These are phyloP conservation scores for Hoplodrina ambigua DNA, from an alignment of 2,888 invertebrate genomes.

Conservation along the genomic window DNA sequence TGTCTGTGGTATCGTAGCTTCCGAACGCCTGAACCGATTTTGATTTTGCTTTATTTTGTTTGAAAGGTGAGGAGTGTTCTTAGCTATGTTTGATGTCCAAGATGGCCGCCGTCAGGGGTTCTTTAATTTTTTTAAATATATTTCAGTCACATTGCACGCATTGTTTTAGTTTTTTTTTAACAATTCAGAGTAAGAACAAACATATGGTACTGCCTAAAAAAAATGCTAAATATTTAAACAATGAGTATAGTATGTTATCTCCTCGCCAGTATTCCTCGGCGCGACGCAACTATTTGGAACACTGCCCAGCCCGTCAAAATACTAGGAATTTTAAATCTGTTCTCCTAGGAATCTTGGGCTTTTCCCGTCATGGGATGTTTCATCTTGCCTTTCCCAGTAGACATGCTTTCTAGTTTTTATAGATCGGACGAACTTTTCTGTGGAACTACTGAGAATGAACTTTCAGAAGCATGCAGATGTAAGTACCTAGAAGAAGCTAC, in stretches of 20 bases:
- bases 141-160: too few relatives aligned
- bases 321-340: conserved; percentile 9
- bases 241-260: conserved; percentile 9
- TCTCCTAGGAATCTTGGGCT: neutral
- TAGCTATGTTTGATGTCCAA: too few relatives aligned
- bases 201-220: too few relatives aligned
- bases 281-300: conserved; percentile 20
- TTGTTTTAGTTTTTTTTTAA: too few relatives aligned
- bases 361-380: conserved; percentile 1
- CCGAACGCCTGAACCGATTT: too few relatives aligned
- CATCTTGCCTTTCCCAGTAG: neutral
- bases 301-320: conserved; percentile 6
- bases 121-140: too few relatives aligned
- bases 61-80: too few relatives aligned
- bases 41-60: too few relatives aligned
- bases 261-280: conserved; percentile 1
- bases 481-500: too few relatives aligned
- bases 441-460: neutral
- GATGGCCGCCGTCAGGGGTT: too few relatives aligned
- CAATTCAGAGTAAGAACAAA: too few relatives aligned
- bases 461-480: neutral
- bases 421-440: neutral
- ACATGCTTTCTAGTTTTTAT: neutral
- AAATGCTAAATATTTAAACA: neutral
- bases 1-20: too few relatives aligned